These are phyloP conservation scores for Eilema depressum DNA, from an alignment of 2,888 invertebrate species.

Conservation along the genomic window DNA sequence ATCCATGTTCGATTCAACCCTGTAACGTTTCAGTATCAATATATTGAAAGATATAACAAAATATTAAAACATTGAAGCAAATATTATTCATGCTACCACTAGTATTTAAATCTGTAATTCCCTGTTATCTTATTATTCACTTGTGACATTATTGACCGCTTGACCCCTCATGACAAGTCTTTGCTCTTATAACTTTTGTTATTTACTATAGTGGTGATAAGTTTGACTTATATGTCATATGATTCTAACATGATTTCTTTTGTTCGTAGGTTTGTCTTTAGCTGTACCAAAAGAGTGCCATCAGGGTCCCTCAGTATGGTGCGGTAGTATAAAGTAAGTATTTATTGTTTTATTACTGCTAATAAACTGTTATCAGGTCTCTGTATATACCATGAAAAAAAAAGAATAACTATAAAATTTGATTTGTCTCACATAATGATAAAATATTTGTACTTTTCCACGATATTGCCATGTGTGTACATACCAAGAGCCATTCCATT, in stretches of 20 bases:
- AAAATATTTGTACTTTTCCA: no score
- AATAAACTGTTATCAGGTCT: neutral
- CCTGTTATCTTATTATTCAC: conserved; percentile 34
- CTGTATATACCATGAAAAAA: no score
- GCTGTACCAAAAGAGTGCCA: conserved; percentile 79
- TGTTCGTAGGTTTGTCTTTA: conserved; percentile 71
- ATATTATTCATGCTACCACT: neutral
- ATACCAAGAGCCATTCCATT: no score
- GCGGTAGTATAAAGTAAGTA: conserved; percentile 76
- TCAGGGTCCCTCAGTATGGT: conserved; percentile 80
- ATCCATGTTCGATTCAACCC: no score
- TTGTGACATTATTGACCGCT: conserved; percentile 43
- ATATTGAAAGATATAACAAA: neutral
- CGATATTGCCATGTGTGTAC: no score
- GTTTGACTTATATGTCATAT: conserved; percentile 11
- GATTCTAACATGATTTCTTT: conserved; percentile 29
- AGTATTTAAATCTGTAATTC: conserved; percentile 16
- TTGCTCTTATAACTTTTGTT: conserved; percentile 41
- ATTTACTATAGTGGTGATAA: conserved; percentile 38
- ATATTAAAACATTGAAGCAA: neutral
- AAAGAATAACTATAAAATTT: no score
- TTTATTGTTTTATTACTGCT: neutral
- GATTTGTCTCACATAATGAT: no score
- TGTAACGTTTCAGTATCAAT: neutral
- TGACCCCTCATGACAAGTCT: conserved; percentile 48